These are phyloP conservation scores for Anoplius nigerrimus DNA, from an alignment of 2,888 invertebrate genomes.

Conservation along the genomic window DNA sequence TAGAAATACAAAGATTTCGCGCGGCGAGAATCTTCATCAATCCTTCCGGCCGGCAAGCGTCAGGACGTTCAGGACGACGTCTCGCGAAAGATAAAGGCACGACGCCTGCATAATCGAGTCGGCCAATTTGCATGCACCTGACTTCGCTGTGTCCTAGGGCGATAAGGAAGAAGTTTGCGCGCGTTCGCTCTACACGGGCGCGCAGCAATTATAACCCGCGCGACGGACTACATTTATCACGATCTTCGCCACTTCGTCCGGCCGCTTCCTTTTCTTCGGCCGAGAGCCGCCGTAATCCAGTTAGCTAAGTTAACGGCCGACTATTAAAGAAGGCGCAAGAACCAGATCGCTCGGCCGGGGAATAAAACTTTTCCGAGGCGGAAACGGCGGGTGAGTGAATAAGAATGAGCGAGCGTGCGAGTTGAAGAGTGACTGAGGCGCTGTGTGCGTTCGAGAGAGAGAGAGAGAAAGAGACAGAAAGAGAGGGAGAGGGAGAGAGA, in stretches of 20 bases:
- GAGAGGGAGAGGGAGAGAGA: background rate
- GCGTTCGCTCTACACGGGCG: background rate
- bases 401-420: background rate
- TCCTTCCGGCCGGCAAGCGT: too few species aligned
- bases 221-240: conserved; percentile 5
- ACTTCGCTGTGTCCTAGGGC: background rate
- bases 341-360: too few species aligned
- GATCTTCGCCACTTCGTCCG: too few species aligned
- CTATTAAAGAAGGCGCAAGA: too few species aligned
- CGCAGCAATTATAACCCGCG: conserved; percentile 23
- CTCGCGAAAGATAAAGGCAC: background rate
- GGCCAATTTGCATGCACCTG: conserved; percentile 11
- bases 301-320: too few species aligned
- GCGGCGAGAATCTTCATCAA: too few species aligned
- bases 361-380: background rate
- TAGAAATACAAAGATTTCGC: too few species aligned
- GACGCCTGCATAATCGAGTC: background rate
- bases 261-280: too few species aligned
- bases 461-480: background rate
- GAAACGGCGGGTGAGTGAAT: background rate
- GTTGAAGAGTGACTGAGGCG: too few species aligned
- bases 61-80: background rate
- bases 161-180: too few species aligned
- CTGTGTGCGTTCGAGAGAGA: too few species aligned
- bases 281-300: too few species aligned